Percentiles rank a stretch among this genome's conserved stretches.
These are phyloP conservation scores for Trachelus iudaicus DNA, from an alignment of 2,888 invertebrate genomes.

Conservation along the genomic window DNA sequence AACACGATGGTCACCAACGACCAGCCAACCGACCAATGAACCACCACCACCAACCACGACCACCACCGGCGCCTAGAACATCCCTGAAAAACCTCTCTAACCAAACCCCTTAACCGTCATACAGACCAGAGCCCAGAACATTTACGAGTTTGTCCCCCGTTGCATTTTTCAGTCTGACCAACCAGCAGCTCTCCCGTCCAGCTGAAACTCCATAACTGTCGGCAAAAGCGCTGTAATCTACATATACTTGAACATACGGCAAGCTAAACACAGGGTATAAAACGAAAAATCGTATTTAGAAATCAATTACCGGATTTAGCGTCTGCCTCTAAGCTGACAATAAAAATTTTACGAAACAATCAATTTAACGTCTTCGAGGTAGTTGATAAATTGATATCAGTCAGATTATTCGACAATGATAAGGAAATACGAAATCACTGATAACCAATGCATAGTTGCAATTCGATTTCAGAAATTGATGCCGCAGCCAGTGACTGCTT, in stretches of 20 bases:
- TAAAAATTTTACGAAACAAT: not conserved
- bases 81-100: slow-evolving; percentile 1
- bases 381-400: not conserved
- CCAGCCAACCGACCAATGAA: slow-evolving; percentile 2
- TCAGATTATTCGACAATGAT: not conserved
- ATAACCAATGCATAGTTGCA: not conserved
- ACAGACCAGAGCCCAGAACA: slow-evolving; percentile 30
- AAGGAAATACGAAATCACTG: not conserved
- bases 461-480: not conserved
- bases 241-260: not conserved
- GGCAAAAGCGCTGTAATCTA: slow-evolving; percentile 8
- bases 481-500: not conserved
- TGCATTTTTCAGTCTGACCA: slow-evolving; percentile 41
- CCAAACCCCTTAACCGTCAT: slow-evolving; percentile 8
- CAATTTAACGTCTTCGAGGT: not conserved
- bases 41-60: not conserved
- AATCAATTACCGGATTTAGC: not conserved
- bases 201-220: slow-evolving; percentile 17
- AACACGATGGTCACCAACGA: slow-evolving; percentile 39
- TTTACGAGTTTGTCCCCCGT: slow-evolving; percentile 36
- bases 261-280: not conserved
- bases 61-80: slow-evolving; percentile 17
- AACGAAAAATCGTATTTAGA: not conserved
- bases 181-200: slow-evolving; percentile 2
- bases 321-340: not conserved